Evolutionary conservation across 2,888 invertebrate species (phyloP).

Genomic region (Perdita meconis): DNA sequence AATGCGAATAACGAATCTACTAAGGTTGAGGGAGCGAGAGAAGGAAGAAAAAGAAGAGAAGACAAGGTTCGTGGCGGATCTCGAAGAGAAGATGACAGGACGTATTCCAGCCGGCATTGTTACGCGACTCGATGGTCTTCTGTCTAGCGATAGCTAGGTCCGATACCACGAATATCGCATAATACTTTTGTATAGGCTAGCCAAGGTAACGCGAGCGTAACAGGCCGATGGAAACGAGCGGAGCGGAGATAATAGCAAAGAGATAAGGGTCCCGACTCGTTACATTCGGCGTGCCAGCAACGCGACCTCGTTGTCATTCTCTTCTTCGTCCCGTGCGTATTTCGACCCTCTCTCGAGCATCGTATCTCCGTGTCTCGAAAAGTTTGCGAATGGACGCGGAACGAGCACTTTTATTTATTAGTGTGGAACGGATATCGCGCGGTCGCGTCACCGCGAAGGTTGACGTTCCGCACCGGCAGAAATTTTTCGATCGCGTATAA

Average conservation of each 20-base stretch:
- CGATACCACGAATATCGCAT: conserved; percentile 59
- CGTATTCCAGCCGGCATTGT: conserved; percentile 57
- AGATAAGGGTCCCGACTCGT: conserved; percentile 76
- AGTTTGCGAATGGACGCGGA: background rate
- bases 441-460: conserved; percentile 10
- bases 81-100: conserved; percentile 51
- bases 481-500: conserved; percentile 33
- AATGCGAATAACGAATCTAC: conserved; percentile 1
- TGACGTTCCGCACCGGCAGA: background rate
- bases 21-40: background rate
- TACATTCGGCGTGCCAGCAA: conserved; percentile 71
- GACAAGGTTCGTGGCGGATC: conserved; percentile 20
- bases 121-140: conserved; percentile 32
- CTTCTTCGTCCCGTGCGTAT: conserved; percentile 17
- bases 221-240: conserved; percentile 64
- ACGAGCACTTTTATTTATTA: background rate
- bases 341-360: background rate
- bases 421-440: background rate
- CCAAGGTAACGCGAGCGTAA: conserved; percentile 49
- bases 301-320: conserved; percentile 64
- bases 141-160: conserved; percentile 42
- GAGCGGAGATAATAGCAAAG: conserved; percentile 76
- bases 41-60: background rate
- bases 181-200: conserved; percentile 49
- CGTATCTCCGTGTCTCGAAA: background rate